Conservation (phyloP, 2,113 vertebrate species). For the Chaetura pelagica region DNA sequence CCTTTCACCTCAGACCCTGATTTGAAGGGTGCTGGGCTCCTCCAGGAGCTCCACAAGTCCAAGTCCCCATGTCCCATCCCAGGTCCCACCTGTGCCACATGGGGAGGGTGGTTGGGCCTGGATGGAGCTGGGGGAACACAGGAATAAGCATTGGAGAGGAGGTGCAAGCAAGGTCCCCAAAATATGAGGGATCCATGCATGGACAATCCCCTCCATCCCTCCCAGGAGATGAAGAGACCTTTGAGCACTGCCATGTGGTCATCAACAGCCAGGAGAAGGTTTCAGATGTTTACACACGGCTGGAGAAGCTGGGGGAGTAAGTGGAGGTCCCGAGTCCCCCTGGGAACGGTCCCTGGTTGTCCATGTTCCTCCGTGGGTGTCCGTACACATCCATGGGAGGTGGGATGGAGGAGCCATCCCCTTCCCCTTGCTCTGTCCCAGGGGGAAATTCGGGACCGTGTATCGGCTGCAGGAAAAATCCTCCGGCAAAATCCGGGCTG, state of each 20-base stretch:
- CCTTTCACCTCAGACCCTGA: neutral
- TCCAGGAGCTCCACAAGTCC: neutral
- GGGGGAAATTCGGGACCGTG: conserved; percentile 86
- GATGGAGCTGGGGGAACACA: neutral
- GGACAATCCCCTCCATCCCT: neutral
- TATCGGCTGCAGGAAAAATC: conserved; percentile 82
- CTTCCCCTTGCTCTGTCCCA: neutral
- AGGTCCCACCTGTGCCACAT: rapidly evolving
- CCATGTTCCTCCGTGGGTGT: rapidly evolving
- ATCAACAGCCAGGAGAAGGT: conserved; percentile 76
- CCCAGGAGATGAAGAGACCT: conserved; percentile 50
- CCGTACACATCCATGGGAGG: rapidly evolving
- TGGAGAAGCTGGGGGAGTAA: conserved; percentile 88
- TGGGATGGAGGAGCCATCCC: too few relatives aligned
- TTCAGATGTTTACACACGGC: conserved; percentile 77
- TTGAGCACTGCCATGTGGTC: conserved; percentile 47
- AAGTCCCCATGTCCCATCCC: neutral
- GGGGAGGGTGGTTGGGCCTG: neutral
- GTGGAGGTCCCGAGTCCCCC: neutral
- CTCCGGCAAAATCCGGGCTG: conserved; percentile 77
- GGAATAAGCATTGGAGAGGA: neutral
- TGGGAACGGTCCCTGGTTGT: rapidly evolving
- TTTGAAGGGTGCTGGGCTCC: neutral
- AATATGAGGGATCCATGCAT: neutral
- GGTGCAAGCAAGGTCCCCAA: neutral